Conservation (phyloP, 2,888 invertebrate genomes). For the Cenopis cana region DNA sequence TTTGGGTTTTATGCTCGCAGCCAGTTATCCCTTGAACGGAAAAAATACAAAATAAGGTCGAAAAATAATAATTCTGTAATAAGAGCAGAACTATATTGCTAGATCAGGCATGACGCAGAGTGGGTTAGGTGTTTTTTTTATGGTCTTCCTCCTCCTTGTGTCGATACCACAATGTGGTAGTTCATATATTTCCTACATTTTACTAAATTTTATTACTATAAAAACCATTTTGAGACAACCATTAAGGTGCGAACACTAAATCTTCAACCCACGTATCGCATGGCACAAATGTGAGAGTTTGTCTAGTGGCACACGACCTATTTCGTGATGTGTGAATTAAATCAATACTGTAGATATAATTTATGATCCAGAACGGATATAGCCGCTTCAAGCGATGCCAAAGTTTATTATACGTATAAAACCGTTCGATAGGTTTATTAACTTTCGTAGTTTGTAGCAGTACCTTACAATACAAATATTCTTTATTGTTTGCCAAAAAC, state of each 20-base stretch:
- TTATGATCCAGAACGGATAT: conserved; percentile 45
- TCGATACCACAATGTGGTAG: no score
- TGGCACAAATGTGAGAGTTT: conserved; percentile 19
- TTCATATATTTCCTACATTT: neutral
- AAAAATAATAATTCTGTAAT: no score
- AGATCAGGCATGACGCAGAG: no score
- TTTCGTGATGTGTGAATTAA: conserved; percentile 54
- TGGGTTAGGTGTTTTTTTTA: no score
- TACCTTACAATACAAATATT: no score
- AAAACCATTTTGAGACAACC: conserved; percentile 16
- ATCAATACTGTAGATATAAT: conserved; percentile 55
- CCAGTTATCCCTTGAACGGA: no score
- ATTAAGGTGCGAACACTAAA: neutral
- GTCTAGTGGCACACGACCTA: conserved; percentile 49
- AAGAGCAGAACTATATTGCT: no score
- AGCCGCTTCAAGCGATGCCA: conserved; percentile 24
- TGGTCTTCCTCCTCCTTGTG: no score
- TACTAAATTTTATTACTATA: conserved; percentile 26
- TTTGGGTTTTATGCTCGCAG: no score
- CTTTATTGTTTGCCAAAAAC: no score
- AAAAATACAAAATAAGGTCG: no score
- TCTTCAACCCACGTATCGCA: conserved; percentile 4
- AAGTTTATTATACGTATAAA: conserved; percentile 22
- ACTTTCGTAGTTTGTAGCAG: no score
- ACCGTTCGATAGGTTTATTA: conserved; percentile 16